Percentiles rank a stretch among this genome's conserved stretches.
These are phyloP conservation scores for Helobdella robusta DNA, from an alignment of 2,888 invertebrate species.

Conservation along the genomic window DNA sequence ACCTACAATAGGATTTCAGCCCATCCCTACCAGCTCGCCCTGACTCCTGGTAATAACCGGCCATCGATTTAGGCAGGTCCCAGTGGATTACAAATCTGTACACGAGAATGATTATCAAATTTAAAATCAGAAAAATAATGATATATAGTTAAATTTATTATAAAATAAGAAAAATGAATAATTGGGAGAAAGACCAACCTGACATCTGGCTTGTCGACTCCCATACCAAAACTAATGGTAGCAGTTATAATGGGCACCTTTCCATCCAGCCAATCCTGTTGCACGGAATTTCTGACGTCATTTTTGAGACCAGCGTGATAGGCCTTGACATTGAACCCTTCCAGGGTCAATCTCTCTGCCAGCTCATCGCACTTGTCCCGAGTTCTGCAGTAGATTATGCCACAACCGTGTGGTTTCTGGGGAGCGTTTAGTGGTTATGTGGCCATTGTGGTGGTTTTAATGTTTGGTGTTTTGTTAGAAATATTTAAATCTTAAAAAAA, in stretches of 20 bases:
- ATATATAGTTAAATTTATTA: neutral
- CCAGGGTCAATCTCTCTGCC: slow-evolving; percentile 63
- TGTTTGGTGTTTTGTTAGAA: no score
- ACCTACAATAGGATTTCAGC: slow-evolving; percentile 66
- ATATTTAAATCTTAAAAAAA: no score
- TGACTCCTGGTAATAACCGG: slow-evolving; percentile 91
- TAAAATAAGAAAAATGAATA: neutral
- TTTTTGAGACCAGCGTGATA: slow-evolving; percentile 68
- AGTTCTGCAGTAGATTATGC: slow-evolving; percentile 89
- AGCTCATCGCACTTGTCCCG: slow-evolving; percentile 79
- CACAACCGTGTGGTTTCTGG: slow-evolving; percentile 55
- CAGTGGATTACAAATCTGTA: slow-evolving; percentile 85
- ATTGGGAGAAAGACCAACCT: slow-evolving; percentile 52
- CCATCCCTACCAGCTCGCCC: slow-evolving; percentile 94
- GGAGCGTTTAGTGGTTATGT: no score
- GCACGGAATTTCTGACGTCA: slow-evolving; percentile 60
- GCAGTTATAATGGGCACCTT: slow-evolving; percentile 82
- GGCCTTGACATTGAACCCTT: slow-evolving; percentile 61
- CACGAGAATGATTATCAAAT: neutral
- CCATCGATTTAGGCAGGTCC: slow-evolving; percentile 87
- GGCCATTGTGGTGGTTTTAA: no score
- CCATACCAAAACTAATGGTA: slow-evolving; percentile 98
- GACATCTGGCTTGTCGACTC: slow-evolving; percentile 89
- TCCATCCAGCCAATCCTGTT: slow-evolving; percentile 85
- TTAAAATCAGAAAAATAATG: neutral